Conservation (phyloP, 1,140 invertebrate genomes). For the Trichomalopsis sarcophagae region DNA sequence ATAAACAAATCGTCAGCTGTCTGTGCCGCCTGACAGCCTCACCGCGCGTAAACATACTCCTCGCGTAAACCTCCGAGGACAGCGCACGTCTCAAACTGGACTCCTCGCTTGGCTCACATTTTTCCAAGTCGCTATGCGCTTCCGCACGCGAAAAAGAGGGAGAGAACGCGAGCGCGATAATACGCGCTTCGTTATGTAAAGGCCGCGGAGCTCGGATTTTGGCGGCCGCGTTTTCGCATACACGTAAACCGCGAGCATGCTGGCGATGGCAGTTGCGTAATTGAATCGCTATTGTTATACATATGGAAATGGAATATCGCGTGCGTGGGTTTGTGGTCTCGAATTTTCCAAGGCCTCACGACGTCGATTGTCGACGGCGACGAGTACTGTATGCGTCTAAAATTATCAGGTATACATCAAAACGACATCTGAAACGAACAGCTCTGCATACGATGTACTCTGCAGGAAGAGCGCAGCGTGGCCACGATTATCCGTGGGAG, state of each 20-base stretch:
- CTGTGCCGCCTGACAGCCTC: background rate
- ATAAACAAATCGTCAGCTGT: background rate
- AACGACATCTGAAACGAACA: background rate
- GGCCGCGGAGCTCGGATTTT: conserved; percentile 29
- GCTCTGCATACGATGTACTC: too few relatives aligned
- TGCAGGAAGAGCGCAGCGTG: background rate
- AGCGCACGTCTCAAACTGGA: conserved; percentile 1
- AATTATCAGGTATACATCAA: background rate
- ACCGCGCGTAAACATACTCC: background rate
- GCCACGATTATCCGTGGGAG: conserved; percentile 30
- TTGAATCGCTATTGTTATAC: background rate
- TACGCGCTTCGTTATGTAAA: conserved; percentile 38
- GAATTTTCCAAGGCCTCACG: background rate
- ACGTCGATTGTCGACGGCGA: background rate
- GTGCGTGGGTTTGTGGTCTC: background rate
- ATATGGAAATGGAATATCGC: conserved; percentile 1
- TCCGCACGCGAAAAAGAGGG: background rate
- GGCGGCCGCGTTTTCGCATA: background rate
- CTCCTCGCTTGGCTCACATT: conserved; percentile 4
- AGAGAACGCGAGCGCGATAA: background rate
- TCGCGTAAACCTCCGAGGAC: background rate
- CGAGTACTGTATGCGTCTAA: background rate
- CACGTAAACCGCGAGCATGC: background rate
- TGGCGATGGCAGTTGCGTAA: conserved; percentile 13
- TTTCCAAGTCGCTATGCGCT: background rate